Conservation (phyloP, 2,113 vertebrate species). For the Podocnemis expansa region DNA sequence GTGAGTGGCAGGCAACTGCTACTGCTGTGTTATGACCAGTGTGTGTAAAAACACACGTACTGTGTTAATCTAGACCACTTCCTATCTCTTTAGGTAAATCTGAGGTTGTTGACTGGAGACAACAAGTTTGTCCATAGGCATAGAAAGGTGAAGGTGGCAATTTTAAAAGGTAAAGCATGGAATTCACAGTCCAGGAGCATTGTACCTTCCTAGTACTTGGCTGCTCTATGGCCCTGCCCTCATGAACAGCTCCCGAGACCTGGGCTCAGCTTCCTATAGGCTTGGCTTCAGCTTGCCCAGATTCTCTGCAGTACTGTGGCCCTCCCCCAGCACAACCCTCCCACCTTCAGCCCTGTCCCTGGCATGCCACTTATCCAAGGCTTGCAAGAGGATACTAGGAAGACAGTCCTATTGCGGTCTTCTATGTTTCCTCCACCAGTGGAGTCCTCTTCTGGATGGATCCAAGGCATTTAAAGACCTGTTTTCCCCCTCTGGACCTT, state of each 20-base stretch:
- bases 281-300: not conserved
- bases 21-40: not conserved
- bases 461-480: not conserved
- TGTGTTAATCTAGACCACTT: not conserved
- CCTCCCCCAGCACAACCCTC: not conserved
- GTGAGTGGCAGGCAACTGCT: not conserved
- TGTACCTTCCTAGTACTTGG: not conserved
- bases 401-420: not conserved
- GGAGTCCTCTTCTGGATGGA: too few species aligned
- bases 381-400: not conserved
- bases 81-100: not conserved
- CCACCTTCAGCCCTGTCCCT: not conserved
- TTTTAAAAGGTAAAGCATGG: not conserved
- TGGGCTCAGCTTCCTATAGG: not conserved
- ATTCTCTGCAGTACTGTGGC: not conserved
- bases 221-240: not conserved
- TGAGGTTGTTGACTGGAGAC: not conserved
- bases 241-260: not conserved
- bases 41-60: not conserved
- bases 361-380: not conserved
- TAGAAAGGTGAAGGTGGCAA: not conserved
- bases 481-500: not conserved
- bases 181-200: not conserved
- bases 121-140: not conserved
- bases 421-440: not conserved